Percentiles rank a stretch among this genome's conserved stretches.
phyloP scores from a whole-genome alignment of 2,113 vertebrate genomes.

The Varanus komodoensis region DNA sequence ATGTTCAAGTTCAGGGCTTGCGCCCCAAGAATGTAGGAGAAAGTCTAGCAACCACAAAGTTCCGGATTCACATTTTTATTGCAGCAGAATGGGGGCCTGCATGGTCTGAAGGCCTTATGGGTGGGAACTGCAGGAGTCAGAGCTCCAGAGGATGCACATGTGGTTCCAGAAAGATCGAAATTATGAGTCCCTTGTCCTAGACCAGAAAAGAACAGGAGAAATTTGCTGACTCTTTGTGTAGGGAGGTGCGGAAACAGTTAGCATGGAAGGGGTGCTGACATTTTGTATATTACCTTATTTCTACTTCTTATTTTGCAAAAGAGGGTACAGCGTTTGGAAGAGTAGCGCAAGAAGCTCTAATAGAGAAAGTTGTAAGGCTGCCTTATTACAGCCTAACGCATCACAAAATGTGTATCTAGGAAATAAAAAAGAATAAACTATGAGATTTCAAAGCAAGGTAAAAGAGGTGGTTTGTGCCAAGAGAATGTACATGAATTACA shows the following conservation, averaged over 20 bases:
- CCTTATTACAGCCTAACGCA: neutral
- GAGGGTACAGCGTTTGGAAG: neutral
- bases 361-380: neutral
- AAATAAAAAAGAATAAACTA: neutral
- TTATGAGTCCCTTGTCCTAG: neutral
- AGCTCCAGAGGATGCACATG: neutral
- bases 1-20: neutral
- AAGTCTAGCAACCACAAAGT: neutral
- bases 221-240: neutral
- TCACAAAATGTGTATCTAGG: neutral
- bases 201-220: neutral
- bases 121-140: too few relatives aligned
- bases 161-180: neutral
- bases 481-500: conserved; percentile 12
- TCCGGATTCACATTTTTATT: neutral
- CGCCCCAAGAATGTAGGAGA: neutral
- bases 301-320: neutral
- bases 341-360: neutral
- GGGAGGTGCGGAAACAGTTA: too few relatives aligned
- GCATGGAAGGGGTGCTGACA: neutral
- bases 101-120: neutral
- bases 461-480: neutral
- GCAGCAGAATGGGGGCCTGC: neutral
- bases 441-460: neutral
- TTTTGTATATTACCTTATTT: neutral